Evolutionary conservation across 2,113 vertebrate genomes (phyloP).

Genomic region (Sakesphorus luctuosus): DNA sequence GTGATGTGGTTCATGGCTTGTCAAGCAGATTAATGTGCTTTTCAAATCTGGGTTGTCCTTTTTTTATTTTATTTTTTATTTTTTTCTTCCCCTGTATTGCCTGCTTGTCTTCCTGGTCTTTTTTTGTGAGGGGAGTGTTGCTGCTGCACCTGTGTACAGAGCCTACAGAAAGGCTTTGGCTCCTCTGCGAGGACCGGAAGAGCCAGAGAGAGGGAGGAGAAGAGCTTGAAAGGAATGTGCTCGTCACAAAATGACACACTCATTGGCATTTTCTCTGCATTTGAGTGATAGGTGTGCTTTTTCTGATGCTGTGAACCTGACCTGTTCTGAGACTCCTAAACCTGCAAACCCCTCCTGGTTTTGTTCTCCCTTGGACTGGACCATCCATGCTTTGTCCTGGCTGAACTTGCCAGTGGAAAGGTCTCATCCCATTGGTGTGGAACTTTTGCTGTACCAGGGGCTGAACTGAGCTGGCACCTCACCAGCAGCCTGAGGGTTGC

Average conservation of each 20-base stretch:
- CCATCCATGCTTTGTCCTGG: not conserved
- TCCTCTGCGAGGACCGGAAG: not conserved
- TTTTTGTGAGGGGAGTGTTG: not conserved
- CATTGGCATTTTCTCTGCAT: not conserved
- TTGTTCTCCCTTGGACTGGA: accelerated
- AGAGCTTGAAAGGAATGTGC: constrained; percentile 14
- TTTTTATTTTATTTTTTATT: not conserved
- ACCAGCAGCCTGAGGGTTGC: constrained; percentile 45
- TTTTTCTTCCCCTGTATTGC: not conserved
- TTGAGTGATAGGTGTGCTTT: not conserved
- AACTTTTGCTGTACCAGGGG: not conserved
- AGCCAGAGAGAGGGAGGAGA: not conserved
- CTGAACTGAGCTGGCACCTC: not conserved
- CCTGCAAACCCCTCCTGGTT: not conserved
- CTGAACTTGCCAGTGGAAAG: not conserved
- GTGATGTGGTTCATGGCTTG: constrained; percentile 66
- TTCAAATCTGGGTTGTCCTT: constrained; percentile 27
- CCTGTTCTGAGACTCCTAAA: accelerated
- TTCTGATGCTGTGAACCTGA: not conserved
- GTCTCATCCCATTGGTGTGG: not conserved
- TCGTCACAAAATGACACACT: not conserved
- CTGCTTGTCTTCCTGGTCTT: not conserved
- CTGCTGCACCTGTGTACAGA: constrained; percentile 38
- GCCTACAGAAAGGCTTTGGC: not conserved
- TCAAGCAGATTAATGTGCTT: constrained; percentile 73